phyloP scores from a whole-genome alignment of 2,113 vertebrate species.

The Hemiprocne comata region DNA sequence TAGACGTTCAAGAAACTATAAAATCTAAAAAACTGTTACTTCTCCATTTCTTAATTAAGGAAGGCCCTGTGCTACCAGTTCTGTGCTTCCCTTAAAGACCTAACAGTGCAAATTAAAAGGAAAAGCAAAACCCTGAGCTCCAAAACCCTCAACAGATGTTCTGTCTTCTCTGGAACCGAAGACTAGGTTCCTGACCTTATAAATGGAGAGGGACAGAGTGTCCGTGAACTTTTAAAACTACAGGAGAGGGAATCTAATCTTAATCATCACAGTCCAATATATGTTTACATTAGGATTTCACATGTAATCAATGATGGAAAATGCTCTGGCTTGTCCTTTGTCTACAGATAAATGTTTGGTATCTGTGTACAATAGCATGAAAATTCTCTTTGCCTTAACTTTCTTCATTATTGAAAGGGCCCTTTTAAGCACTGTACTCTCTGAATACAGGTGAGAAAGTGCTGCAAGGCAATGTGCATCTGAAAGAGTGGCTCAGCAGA shows the following conservation, averaged over 20 bases:
- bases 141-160: not conserved
- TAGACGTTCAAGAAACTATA: not conserved
- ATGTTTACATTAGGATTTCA: not conserved
- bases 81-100: not conserved
- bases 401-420: not conserved
- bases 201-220: not conserved
- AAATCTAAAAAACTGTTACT: not conserved
- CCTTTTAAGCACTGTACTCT: not conserved
- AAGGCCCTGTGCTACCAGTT: not conserved
- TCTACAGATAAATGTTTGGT: not conserved
- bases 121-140: slow-evolving; percentile 12
- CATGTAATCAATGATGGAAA: not conserved
- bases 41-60: not conserved
- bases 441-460: not conserved
- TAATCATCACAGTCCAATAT: not conserved
- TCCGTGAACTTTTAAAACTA: not conserved
- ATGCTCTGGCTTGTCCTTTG: not conserved
- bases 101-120: not conserved
- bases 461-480: not conserved
- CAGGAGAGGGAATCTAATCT: not conserved
- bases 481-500: not conserved
- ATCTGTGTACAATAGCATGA: not conserved
- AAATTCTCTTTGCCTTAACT: not conserved
- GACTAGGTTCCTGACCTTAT: not conserved
- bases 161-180: not conserved